Percentiles rank a stretch among this genome's conserved stretches.
Conservation (phyloP, 2,113 vertebrate species). For the Megaptera novaeangliae region DNA sequence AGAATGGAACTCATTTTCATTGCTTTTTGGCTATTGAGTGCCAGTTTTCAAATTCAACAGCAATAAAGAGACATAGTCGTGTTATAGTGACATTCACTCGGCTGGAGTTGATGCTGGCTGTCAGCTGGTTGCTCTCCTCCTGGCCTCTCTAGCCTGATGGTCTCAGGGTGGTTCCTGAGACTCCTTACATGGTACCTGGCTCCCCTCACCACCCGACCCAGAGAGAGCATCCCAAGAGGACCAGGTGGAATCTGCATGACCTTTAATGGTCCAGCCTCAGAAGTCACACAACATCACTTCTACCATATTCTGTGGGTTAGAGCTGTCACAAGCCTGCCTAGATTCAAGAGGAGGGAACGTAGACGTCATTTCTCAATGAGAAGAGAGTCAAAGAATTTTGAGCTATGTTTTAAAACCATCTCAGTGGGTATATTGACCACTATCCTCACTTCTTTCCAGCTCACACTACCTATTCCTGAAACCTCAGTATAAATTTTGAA, state of each 20-base stretch:
- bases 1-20: not conserved
- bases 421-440: not conserved
- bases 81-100: not conserved
- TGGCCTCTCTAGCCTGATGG: not conserved
- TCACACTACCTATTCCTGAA: not conserved
- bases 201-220: not conserved
- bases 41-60: not conserved
- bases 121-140: not conserved
- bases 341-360: not conserved
- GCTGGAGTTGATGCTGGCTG: not conserved
- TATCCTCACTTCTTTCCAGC: not conserved
- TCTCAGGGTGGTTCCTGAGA: not conserved
- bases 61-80: not conserved
- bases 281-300: not conserved
- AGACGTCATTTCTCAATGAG: not conserved
- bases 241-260: not conserved
- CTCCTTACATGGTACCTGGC: not conserved
- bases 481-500: not conserved
- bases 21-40: not conserved
- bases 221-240: not conserved
- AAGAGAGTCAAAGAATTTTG: not conserved
- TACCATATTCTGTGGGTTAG: not conserved
- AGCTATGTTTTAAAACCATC: not conserved
- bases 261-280: not conserved
- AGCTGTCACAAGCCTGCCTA: not conserved